A percentile compares a stretch with the other conserved stretches of the same genome.
Conservation (phyloP, 2,888 invertebrate genomes). For the Tuberolachnus salignus region DNA sequence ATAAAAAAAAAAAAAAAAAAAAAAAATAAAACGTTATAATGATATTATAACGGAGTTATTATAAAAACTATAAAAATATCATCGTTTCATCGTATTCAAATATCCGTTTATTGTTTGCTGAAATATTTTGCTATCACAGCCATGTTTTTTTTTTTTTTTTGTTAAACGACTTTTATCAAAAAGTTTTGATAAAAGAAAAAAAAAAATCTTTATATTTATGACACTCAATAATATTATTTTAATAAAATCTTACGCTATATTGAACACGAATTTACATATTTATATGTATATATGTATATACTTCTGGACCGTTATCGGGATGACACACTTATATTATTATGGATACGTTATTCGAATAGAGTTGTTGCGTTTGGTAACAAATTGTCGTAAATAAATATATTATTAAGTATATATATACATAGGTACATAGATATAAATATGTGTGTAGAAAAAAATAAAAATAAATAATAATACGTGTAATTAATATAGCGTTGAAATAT, state of each 20-base stretch:
- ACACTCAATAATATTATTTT: constrained; percentile 43
- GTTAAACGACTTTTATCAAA: too few relatives aligned
- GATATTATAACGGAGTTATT: not conserved
- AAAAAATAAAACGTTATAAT: too few relatives aligned
- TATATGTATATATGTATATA: not conserved
- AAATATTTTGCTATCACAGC: constrained; percentile 55
- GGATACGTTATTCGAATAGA: constrained; percentile 32
- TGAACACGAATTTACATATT: constrained; percentile 52
- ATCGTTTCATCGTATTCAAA: constrained; percentile 29
- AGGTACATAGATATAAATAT: not conserved
- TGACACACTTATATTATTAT: not conserved
- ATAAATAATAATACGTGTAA: constrained; percentile 11
- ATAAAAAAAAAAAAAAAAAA: not conserved
- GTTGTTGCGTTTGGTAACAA: constrained; percentile 40
- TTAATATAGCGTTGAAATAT: constrained; percentile 32
- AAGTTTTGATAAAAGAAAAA: constrained; percentile 41
- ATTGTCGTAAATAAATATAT: constrained; percentile 24
- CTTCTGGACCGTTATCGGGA: not conserved
- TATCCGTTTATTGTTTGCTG: constrained; percentile 50
- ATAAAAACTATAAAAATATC: constrained; percentile 4
- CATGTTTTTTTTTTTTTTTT: constrained; percentile 35
- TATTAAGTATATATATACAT: not conserved
- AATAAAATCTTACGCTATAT: constrained; percentile 49
- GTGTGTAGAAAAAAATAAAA: not conserved
- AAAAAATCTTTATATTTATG: constrained; percentile 26